These are phyloP conservation scores for Theocolax elegans DNA, from an alignment of 1,140 invertebrate species.

Conservation along the genomic window DNA sequence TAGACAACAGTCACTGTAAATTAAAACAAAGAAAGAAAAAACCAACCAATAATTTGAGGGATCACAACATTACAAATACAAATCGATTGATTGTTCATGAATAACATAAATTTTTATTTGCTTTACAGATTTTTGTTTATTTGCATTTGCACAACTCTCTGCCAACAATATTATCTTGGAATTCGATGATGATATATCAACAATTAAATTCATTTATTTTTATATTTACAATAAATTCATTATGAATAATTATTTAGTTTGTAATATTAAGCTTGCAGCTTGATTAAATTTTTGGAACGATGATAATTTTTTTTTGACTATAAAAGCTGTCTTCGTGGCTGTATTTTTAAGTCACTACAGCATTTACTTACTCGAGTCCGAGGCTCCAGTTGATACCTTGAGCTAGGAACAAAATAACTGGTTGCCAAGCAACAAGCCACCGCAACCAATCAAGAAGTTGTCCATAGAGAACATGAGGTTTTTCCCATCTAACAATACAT, in stretches of 20 bases:
- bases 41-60: no score
- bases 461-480: conserved; percentile 97
- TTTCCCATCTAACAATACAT: conserved; percentile 86
- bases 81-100: neutral
- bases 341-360: neutral
- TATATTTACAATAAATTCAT: no score
- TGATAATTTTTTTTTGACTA: conserved; percentile 7
- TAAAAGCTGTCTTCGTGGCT: neutral
- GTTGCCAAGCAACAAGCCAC: conserved; percentile 98
- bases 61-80: no score
- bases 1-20: no score
- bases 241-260: no score
- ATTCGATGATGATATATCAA: conserved; percentile 6
- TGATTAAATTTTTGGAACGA: conserved; percentile 2
- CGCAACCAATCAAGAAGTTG: conserved; percentile 97
- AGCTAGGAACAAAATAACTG: conserved; percentile 91
- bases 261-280: no score
- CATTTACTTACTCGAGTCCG: conserved; percentile 83
- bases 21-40: no score
- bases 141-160: conserved; percentile 30
- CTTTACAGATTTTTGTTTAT: conserved; percentile 29
- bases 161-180: neutral
- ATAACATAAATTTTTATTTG: conserved; percentile 27
- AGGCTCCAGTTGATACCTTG: conserved; percentile 95
- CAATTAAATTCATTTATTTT: no score